Evolutionary conservation across 2,888 invertebrate genomes (phyloP).

Genomic region (Melipona bicolor): DNA sequence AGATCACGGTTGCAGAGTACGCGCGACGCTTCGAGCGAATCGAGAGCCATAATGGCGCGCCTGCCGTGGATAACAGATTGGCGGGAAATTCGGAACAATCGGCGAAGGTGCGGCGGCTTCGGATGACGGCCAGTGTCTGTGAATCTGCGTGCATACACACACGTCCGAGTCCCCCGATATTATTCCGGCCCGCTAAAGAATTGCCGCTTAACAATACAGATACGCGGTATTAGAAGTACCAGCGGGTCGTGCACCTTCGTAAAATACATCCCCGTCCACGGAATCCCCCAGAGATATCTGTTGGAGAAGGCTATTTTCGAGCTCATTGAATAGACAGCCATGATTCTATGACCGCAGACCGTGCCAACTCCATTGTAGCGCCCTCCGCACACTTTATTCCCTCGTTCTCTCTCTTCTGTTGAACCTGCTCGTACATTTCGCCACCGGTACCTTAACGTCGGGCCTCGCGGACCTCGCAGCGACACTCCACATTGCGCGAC

Average conservation of each 20-base stretch:
- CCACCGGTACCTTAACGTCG: constrained; percentile 69
- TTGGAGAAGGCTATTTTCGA: constrained; percentile 83
- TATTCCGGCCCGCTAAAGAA: constrained; percentile 54
- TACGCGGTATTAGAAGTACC: constrained; percentile 75
- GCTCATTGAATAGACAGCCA: constrained; percentile 84
- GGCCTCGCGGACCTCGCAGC: constrained; percentile 67
- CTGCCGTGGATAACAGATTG: background rate
- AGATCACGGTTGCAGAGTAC: background rate
- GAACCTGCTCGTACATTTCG: constrained; percentile 75
- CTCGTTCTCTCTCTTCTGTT: constrained; percentile 76
- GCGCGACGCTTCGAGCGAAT: background rate
- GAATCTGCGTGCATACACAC: constrained; percentile 30
- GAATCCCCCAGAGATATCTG: constrained; percentile 80
- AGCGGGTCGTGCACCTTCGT: constrained; percentile 78
- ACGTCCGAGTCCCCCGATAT: constrained; percentile 27
- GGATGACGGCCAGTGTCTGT: background rate
- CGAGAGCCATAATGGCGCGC: background rate
- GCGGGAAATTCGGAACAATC: background rate
- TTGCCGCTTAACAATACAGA: constrained; percentile 74
- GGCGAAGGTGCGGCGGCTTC: background rate
- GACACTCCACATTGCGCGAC: constrained; percentile 61
- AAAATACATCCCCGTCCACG: constrained; percentile 78
- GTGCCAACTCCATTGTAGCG: constrained; percentile 84
- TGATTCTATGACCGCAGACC: constrained; percentile 83
- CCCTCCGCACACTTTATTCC: constrained; percentile 80